A percentile compares a stretch with the other conserved stretches of the same genome.
phyloP scores from a whole-genome alignment of 2,797 vertebrate species.

The Uromys caudimaculatus region DNA sequence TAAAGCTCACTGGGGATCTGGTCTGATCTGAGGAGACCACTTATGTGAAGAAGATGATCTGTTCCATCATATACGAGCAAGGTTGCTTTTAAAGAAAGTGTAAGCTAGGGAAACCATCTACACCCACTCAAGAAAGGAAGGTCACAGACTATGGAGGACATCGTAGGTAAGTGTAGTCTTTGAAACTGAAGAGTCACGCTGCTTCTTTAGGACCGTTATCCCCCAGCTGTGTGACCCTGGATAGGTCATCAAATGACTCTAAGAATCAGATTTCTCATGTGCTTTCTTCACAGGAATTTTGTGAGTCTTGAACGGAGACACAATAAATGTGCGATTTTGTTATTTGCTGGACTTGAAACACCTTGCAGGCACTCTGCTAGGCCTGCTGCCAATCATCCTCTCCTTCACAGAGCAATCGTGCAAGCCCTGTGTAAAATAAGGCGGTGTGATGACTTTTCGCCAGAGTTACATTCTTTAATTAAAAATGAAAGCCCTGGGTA shows the following conservation, averaged over 20 bases:
- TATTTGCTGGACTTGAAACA: conserved; percentile 44
- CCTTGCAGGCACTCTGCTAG: conserved; percentile 32
- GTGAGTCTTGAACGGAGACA: neutral
- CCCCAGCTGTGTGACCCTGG: neutral
- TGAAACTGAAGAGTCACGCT: neutral
- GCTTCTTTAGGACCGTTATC: neutral
- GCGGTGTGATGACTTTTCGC: conserved; percentile 74
- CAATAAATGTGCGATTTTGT: conserved; percentile 24
- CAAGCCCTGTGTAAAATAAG: conserved; percentile 60
- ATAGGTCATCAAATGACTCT: neutral
- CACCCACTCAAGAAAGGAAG: neutral
- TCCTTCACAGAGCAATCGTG: conserved; percentile 62
- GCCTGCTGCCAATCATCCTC: conserved; percentile 11
- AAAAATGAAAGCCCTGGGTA: conserved; percentile 83
- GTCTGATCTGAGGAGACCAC: neutral
- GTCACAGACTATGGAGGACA: neutral
- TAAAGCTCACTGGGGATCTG: neutral
- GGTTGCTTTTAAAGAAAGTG: neutral
- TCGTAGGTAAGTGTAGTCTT: neutral
- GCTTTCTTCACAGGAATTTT: neutral
- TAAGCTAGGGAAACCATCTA: neutral
- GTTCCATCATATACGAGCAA: neutral
- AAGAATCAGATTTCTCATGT: conserved; percentile 41
- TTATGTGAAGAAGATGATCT: neutral
- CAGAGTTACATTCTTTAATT: conserved; percentile 80